Evolutionary conservation across 2,888 invertebrate species (phyloP), one percentile per base, ranked within the genome.

Genomic region (Serrognathus titanus): DNA sequence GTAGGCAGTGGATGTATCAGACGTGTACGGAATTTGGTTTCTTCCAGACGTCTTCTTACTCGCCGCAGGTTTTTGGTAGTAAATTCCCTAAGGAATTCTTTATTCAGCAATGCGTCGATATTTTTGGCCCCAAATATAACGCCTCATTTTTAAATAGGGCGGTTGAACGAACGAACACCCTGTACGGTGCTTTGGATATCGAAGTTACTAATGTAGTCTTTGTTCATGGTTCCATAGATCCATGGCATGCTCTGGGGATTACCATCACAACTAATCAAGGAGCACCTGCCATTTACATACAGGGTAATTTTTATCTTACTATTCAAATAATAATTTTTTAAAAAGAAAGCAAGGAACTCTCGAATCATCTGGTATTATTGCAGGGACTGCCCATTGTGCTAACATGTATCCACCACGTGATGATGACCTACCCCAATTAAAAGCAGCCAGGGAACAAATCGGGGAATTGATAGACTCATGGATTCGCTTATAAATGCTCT

Each of bases 21-120:
- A 96, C 96, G 0, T 97, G 97, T 73, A 93, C 91, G 1, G 97
- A 97, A 75, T 97, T 97, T 74, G 97, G 96, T 24, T 97, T 92
- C 77, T 97, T 89, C 77, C 97, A 97, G 80, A 91, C 94, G 0
- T 93, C 95, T 0, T 85, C 87, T 0, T 83, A 81, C 3, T 80
- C 81, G 56, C 78, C 80, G 2, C 79, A 83, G 77, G 63, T 75
- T 43, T 96, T 96, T 72, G 91, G 94, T 0, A 80, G 88, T 69
- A 78, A 82, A 35, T 93, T 95, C 64, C 84, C 88, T 0, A 75
- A 89, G 0, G 83, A 88, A 55, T 95, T 90, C 75, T 95, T 88
- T 69, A 80, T 88, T 24, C 81, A 88, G 60, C 91, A 92, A 71
- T 97, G 96, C 72, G 76, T 79, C 64, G 95, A 95, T 72, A 83